A percentile compares a stretch with the other conserved stretches of the same genome.
These are phyloP conservation scores for Mobula hypostoma DNA, from an alignment of 2,113 vertebrate species.

Conservation along the genomic window DNA sequence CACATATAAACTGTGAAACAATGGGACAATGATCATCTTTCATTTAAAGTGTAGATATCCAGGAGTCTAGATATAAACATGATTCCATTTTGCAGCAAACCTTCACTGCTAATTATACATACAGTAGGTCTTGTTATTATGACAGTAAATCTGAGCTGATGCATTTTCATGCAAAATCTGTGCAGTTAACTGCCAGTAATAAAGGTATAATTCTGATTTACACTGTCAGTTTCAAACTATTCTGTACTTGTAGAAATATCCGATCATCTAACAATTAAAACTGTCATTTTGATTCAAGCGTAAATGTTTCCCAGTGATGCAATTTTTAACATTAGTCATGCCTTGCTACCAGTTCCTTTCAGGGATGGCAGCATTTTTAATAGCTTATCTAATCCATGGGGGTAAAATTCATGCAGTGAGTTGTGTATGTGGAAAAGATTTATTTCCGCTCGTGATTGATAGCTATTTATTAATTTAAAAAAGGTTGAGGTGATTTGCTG, in stretches of 20 bases:
- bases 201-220: neutral
- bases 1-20: neutral
- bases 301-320: neutral
- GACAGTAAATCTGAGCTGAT: neutral
- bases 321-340: neutral
- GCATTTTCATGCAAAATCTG: neutral
- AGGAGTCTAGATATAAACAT: neutral
- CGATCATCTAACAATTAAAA: neutral
- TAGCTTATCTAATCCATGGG: neutral
- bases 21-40: neutral
- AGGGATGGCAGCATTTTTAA: neutral
- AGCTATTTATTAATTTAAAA: neutral
- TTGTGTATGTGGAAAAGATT: neutral
- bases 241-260: neutral
- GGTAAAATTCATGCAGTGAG: neutral
- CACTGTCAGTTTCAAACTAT: neutral
- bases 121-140: neutral
- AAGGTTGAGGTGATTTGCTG: neutral
- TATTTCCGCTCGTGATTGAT: neutral
- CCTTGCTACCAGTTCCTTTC: neutral
- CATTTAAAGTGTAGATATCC: neutral
- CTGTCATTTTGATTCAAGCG: neutral
- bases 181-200: neutral
- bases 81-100: neutral
- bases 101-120: neutral